phyloP scores from a whole-genome alignment of 2,113 vertebrate species.

The Hemicordylus capensis region DNA sequence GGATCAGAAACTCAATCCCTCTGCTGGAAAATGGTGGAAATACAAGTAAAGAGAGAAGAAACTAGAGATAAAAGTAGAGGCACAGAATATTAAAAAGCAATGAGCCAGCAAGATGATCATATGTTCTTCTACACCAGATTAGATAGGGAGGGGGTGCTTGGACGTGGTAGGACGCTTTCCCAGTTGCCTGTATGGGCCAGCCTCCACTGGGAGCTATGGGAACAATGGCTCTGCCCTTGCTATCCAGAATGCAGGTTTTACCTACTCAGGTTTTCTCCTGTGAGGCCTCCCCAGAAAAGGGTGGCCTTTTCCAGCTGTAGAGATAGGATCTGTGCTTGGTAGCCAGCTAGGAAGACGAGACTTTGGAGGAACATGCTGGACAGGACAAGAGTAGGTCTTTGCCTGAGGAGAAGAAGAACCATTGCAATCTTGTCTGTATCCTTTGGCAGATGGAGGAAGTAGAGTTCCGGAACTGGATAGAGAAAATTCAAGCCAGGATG shows the following conservation, averaged over 20 bases:
- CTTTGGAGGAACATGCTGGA: too few species aligned
- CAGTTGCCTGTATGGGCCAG: too few species aligned
- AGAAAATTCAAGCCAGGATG: constrained; percentile 92
- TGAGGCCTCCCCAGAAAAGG: not conserved
- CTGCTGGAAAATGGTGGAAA: too few species aligned
- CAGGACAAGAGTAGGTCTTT: not conserved
- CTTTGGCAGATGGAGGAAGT: constrained; percentile 92
- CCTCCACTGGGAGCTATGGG: too few species aligned
- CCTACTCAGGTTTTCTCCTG: not conserved
- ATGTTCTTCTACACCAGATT: too few species aligned
- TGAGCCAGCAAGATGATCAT: too few species aligned
- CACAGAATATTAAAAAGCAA: too few species aligned
- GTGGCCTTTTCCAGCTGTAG: not conserved
- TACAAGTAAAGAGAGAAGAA: too few species aligned
- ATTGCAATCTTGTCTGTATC: not conserved
- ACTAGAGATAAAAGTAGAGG: too few species aligned
- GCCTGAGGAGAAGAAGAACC: not conserved
- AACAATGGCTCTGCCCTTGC: not conserved
- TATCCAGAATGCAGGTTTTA: not conserved
- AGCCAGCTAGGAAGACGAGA: not conserved
- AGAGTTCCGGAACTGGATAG: constrained; percentile 91
- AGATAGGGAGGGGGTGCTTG: too few species aligned
- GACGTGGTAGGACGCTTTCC: too few species aligned
- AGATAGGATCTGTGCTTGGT: not conserved
- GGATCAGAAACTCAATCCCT: too few species aligned